phyloP scores from a whole-genome alignment of 2,888 invertebrate species.

The Halictus ligatus region DNA sequence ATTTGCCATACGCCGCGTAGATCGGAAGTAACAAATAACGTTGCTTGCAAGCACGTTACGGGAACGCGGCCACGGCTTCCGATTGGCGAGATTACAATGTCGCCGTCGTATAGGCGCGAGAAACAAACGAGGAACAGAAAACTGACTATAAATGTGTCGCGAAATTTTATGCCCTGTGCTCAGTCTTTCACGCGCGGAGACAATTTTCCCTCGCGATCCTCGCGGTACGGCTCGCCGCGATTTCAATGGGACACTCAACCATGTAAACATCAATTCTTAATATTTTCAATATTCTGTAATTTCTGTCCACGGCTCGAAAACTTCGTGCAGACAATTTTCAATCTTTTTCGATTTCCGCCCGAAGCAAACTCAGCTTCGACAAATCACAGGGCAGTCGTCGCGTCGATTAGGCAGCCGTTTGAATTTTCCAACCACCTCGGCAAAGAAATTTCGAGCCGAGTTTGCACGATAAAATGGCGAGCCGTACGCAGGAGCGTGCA shows the following conservation, averaged over 20 bases:
- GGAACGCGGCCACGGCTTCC: slow-evolving; percentile 42
- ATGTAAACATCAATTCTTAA: too few species aligned
- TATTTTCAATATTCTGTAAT: too few species aligned
- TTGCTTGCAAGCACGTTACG: slow-evolving; percentile 61
- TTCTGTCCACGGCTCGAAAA: too few species aligned
- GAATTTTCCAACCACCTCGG: background rate
- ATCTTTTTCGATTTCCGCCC: background rate
- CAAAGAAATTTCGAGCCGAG: background rate
- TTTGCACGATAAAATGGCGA: slow-evolving; percentile 3
- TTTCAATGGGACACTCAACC: background rate
- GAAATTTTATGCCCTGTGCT: slow-evolving; percentile 82
- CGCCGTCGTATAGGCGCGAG: slow-evolving; percentile 52
- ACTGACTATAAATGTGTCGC: slow-evolving; percentile 81
- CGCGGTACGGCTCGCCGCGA: slow-evolving; percentile 16
- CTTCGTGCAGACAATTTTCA: background rate
- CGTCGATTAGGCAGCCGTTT: too few species aligned
- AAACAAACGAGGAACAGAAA: slow-evolving; percentile 83
- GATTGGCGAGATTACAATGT: slow-evolving; percentile 61
- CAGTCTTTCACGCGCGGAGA: slow-evolving; percentile 72
- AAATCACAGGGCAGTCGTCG: too few species aligned
- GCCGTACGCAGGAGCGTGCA: slow-evolving; percentile 30
- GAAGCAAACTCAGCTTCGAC: too few species aligned
- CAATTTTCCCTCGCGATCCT: slow-evolving; percentile 30
- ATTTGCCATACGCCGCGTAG: slow-evolving; percentile 18
- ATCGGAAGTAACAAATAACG: slow-evolving; percentile 44